Base-by-base conservation (phyloP, 2,888 invertebrate genomes). In the Copidosoma aretas region DNA sequence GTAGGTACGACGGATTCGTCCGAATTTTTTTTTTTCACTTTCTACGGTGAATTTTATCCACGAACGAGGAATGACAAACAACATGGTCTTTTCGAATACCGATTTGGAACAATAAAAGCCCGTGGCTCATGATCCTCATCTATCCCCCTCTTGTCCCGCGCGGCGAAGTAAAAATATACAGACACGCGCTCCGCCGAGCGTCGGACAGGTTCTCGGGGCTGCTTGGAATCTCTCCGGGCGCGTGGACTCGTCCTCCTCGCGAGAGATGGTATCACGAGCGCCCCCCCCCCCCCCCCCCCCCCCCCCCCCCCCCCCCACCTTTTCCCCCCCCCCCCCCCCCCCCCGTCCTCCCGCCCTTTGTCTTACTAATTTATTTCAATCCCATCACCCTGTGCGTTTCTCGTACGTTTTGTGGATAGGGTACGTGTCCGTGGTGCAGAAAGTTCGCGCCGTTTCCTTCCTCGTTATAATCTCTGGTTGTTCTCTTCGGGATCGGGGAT, bases 131-230 rank as follows among this genome's bases (percentile, higher is more conserved):
- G n/a, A n/a, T n/a, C n/a, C n/a, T n/a, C n/a, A n/a, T n/a, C n/a
- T n/a, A n/a, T 52, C 3, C 24, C 53, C 46, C 49, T 46, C 32
- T 53, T 25, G n/a, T n/a, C n/a, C n/a, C n/a, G n/a, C n/a, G 46
- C 60, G 25, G 60, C 43, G 49, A 64, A 41, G 67, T 67, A 64
- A 71, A 64, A 68, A 71, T 68, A 63, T 60, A 32, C 32, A 32
- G 32, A 32, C 32, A 60, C 62, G 65, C 49, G 65, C 51, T 65
- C 65, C 67, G 60, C 62, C 60, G 68, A 60, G 63, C 51, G 58
- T 32, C 60, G 51, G 71, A 56, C 71, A 71, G 68, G 71, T 71
- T 71, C 68, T 68, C 60, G 65, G 49, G 65, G n/a, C n/a, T n/a
- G n/a, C 62, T 71, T 65, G 71, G 71, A 68, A 71, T 71, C 67